phyloP scores from a whole-genome alignment of 2,888 invertebrate genomes.

The Epistrophe eligans region DNA sequence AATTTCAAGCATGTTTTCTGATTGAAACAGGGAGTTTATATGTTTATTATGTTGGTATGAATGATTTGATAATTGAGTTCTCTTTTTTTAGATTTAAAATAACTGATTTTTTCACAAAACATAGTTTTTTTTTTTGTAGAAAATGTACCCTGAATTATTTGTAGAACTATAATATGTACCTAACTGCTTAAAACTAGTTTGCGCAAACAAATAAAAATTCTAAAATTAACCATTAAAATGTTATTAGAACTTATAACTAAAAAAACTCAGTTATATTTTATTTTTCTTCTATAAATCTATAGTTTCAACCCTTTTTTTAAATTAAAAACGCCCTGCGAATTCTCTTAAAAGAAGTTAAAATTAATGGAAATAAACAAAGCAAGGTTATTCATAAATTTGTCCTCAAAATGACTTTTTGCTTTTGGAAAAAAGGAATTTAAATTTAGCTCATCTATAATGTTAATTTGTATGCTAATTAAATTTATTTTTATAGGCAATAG shows the following conservation, averaged over 20 bases:
- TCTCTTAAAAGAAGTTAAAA: too few species aligned
- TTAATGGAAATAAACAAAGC: neutral
- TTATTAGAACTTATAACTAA: neutral
- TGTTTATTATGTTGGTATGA: neutral
- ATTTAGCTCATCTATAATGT: neutral
- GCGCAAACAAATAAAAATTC: neutral
- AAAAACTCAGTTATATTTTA: too few species aligned
- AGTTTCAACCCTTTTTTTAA: too few species aligned
- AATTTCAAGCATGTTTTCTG: neutral
- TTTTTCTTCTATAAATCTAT: too few species aligned
- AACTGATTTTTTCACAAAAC: too few species aligned
- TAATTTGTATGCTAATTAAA: constrained; percentile 44
- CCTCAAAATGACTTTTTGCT: constrained; percentile 4
- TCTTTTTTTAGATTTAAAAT: too few species aligned
- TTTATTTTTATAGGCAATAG: constrained; percentile 1
- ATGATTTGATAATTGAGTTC: too few species aligned
- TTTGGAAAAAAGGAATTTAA: constrained; percentile 6
- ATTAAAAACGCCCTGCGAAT: too few species aligned
- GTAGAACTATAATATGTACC: too few species aligned
- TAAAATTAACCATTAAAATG: neutral
- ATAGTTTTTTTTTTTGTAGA: too few species aligned
- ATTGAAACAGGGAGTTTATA: neutral
- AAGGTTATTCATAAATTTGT: neutral
- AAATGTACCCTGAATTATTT: too few species aligned
- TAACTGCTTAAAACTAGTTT: neutral